Base-by-base conservation (phyloP, 2,113 vertebrate genomes). In the Corythornis madagascariensis region DNA sequence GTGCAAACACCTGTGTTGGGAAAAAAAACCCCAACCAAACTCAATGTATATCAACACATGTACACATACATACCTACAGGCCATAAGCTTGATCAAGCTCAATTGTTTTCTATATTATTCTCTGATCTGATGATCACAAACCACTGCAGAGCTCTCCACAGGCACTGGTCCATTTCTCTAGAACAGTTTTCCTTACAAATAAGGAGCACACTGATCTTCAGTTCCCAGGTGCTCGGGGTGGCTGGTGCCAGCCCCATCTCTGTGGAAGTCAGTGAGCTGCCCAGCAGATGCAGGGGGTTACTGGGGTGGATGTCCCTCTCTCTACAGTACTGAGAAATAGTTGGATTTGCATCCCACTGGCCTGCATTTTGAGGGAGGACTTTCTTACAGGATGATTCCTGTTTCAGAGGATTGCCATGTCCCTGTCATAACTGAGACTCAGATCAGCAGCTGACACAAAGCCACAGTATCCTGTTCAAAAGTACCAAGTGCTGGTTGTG, bases 271-370 rank as follows among this genome's bases (percentile, higher is more conserved):
- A 7, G 2, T 3, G 20, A 17, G 25, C 29, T 20, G 31, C 35
- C 21, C 76, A 69, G 55, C 35, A 65, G 29, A 11, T 1, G 1
- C 35, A 24, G 40, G 13, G 29, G 2, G 20, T 82, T 25, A 0
- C 22, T 25, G 16, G 31, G 20, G 2, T 40, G 2, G 22, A 0
- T 10, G 47, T 35, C 3, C 6, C 16, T 11, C 5, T 26, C 28
- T 40, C 24, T 35, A 1, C 21, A 55, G 1, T 8, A 6, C 0
- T 20, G 42, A 57, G 45, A 69, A 60, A 29, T 4, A 50, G 3
- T 18, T 67, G 20, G 29, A 28, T 19, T 83, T 8, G 0, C 13
- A 22, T 63, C 47, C n/a, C 47, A 7, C 38, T 59, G 17, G 43
- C n/a, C 61, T 53, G 59, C 21, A 5, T 22, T 83, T 57, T 42